A percentile compares a stretch with the other conserved stretches of the same genome.
These are phyloP conservation scores for Sus scrofa DNA, from an alignment of 2,113 vertebrate species.

Conservation along the genomic window DNA sequence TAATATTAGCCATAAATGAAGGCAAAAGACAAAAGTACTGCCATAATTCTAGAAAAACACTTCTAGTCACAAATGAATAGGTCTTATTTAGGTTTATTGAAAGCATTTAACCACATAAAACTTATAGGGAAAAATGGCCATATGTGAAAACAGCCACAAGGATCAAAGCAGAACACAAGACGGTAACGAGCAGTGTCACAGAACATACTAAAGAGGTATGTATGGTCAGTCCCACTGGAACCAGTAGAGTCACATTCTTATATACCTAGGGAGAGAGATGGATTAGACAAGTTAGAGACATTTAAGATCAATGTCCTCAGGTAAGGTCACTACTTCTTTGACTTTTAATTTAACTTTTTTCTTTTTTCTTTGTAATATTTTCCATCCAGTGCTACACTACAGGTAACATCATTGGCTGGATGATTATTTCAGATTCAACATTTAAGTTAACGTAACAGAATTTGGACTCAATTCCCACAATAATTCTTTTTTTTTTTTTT, in stretches of 20 bases:
- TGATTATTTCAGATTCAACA: conserved; percentile 12
- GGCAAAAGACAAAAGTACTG: conserved; percentile 15
- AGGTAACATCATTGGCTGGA: conserved; percentile 13
- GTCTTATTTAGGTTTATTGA: conserved; percentile 1
- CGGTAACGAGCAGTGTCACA: conserved; percentile 90
- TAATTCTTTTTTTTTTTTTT: neutral
- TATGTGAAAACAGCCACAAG: conserved; percentile 90
- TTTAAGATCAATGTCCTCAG: neutral
- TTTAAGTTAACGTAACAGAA: conserved; percentile 56
- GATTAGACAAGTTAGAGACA: conserved; percentile 2
- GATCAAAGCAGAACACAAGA: conserved; percentile 90
- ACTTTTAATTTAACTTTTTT: conserved; percentile 54
- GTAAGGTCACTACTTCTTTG: neutral
- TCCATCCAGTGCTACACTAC: conserved; percentile 28
- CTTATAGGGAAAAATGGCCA: conserved; percentile 76
- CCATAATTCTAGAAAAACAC: conserved; percentile 42
- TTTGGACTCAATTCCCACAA: neutral
- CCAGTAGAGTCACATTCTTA: conserved; percentile 81
- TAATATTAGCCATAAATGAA: conserved; percentile 66
- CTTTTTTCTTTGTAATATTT: conserved; percentile 22
- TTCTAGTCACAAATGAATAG: conserved; percentile 31
- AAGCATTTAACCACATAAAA: conserved; percentile 60
- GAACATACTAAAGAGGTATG: conserved; percentile 88
- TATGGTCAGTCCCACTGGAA: conserved; percentile 93
- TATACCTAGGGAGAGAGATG: conserved; percentile 81